Conservation (phyloP, 1,140 invertebrate genomes). For the Pseudomyrmex gracilis region DNA sequence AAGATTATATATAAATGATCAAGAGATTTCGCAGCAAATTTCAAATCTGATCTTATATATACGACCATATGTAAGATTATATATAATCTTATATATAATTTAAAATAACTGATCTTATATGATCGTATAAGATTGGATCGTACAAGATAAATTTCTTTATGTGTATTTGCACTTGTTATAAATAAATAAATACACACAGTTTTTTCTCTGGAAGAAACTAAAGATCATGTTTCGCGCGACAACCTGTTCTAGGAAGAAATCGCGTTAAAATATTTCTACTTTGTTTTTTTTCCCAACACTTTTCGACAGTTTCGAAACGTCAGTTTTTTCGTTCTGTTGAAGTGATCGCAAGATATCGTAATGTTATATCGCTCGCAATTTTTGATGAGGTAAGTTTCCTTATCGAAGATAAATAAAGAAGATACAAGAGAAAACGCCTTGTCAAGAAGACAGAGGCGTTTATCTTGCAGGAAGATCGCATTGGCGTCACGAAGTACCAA, state of each 20-base stretch:
- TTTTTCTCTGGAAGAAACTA: neutral
- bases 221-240: neutral
- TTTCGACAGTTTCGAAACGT: slow-evolving; percentile 3
- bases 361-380: slow-evolving; percentile 11
- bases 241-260: neutral
- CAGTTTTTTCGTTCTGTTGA: neutral
- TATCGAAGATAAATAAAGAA: slow-evolving; percentile 46
- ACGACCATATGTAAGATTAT: no score
- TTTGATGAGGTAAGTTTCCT: slow-evolving; percentile 48
- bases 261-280: neutral
- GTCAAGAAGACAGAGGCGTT: slow-evolving; percentile 38
- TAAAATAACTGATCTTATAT: no score
- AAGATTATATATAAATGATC: no score
- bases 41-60: no score
- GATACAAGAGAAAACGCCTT: neutral
- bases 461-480: slow-evolving; percentile 46
- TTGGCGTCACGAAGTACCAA: slow-evolving; percentile 21
- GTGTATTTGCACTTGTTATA: neutral
- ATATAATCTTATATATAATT: no score
- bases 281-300: neutral
- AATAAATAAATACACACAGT: neutral
- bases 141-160: neutral
- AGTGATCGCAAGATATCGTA: neutral
- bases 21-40: no score
- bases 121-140: no score